Evolutionary conservation across 2,888 invertebrate genomes (phyloP), one percentile per base, ranked within the genome.

Genomic region (Parnassius orleans): DNA sequence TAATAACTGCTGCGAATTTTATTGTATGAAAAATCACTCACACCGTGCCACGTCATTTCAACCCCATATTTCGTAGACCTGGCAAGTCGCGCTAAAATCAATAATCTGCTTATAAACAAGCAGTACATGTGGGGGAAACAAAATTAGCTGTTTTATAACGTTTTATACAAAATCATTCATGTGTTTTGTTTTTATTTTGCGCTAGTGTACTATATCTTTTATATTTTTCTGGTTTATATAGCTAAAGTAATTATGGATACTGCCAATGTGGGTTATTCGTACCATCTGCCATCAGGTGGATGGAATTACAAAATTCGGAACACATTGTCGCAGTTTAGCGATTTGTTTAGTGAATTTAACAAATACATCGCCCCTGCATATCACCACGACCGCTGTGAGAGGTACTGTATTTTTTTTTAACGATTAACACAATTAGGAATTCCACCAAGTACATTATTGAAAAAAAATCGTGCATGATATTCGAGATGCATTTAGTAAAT

Each of bases 381-480:
- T 92, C 97, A 98, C 81, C 98, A 99, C 93, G 98, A 99, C 84
- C 94, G 98, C 65, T 98, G 98, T 84, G 98, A 98, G 92, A 95
- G 97, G 97, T 97, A 90, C 75, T 75, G 11, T 33, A 33, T 33
- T 48, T 52, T 33, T 52, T 54, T 58, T 19, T 19, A 19, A 0
- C 24, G 9, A 14, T 12, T 14, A n/a, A 47, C 12, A n/a, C 5
- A 47, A 14, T 47, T 43, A 10, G 11, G 11, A 43, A 43, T 7
- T 33, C 33, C 33, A 33, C 33, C 33, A 33, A 7, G 33, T 33
- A 33, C 33, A 33, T 33, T 33, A 33, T 33, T 33, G 7, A 33
- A 33, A 5, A 33, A 33, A 7, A 7, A 7, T 33, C 33, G 33
- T 33, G 7, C 33, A 33, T 5, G 33, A 33, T 33, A 33, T 33